Conservation (phyloP, 2,888 invertebrate genomes). For the Hydrotaea cyrtoneurina region DNA sequence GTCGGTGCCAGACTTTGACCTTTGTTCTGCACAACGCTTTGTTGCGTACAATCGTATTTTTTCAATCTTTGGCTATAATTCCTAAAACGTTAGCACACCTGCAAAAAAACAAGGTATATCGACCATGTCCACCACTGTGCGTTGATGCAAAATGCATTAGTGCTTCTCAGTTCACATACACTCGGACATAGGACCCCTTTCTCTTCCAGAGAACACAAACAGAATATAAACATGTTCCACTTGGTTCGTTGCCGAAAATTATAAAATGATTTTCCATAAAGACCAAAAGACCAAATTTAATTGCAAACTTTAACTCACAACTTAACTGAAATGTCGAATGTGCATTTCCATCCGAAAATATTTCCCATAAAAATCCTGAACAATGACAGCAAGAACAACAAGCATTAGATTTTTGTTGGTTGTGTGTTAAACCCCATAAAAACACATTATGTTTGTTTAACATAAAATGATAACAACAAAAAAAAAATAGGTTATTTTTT, state of each 20-base stretch:
- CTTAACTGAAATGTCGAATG: conserved; percentile 15
- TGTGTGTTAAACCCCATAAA: conserved; percentile 27
- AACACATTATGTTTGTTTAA: conserved; percentile 29
- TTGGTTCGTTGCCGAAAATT: conserved; percentile 33
- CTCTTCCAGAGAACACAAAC: neutral
- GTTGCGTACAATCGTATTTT: no score
- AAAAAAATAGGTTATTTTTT: neutral
- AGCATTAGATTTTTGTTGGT: neutral
- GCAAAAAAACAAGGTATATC: no score
- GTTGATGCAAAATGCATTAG: conserved; percentile 1
- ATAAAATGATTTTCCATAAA: conserved; percentile 37
- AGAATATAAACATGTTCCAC: conserved; percentile 28
- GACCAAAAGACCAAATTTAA: conserved; percentile 49
- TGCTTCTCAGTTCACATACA: neutral
- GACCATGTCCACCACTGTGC: neutral
- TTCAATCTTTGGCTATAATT: no score
- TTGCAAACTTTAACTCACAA: conserved; percentile 58
- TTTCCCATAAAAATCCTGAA: conserved; percentile 36
- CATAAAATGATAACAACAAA: conserved; percentile 28
- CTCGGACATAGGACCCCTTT: neutral
- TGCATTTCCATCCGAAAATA: conserved; percentile 27
- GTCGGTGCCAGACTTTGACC: no score
- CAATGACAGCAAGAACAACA: neutral
- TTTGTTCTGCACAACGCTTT: no score
- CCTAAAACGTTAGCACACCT: no score